Conservation (phyloP, 1,140 invertebrate species). For the Hyles vespertilio region DNA sequence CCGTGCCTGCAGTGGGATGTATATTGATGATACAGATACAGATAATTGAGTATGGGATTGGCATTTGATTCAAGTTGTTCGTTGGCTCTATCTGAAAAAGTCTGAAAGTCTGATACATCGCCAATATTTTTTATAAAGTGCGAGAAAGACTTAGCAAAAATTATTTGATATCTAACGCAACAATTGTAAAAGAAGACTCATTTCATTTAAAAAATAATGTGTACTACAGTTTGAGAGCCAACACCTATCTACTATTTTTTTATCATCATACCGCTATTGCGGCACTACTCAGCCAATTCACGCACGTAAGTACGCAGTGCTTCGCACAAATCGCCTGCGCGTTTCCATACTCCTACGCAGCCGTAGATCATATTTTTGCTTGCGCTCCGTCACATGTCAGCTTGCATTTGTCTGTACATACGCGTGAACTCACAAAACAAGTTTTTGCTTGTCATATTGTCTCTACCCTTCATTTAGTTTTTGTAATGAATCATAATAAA, state of each 20-base stretch:
- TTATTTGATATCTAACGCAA: slow-evolving; percentile 1
- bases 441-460: no score
- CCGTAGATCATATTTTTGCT: neutral
- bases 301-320: slow-evolving; percentile 6
- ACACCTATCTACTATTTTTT: neutral
- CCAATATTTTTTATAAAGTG: slow-evolving; percentile 25
- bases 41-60: no score
- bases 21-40: no score
- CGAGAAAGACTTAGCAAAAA: slow-evolving; percentile 20
- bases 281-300: neutral
- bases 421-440: no score
- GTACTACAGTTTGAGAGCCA: slow-evolving; percentile 2
- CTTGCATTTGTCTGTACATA: neutral
- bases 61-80: no score
- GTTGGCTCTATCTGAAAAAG: no score
- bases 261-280: neutral
- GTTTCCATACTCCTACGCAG: neutral
- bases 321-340: neutral
- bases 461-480: no score
- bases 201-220: neutral
- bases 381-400: neutral
- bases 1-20: no score
- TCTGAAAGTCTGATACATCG: neutral
- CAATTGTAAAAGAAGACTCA: neutral
- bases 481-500: no score